phyloP scores from a whole-genome alignment of 2,113 vertebrate genomes.

The Zosterops borbonicus region DNA sequence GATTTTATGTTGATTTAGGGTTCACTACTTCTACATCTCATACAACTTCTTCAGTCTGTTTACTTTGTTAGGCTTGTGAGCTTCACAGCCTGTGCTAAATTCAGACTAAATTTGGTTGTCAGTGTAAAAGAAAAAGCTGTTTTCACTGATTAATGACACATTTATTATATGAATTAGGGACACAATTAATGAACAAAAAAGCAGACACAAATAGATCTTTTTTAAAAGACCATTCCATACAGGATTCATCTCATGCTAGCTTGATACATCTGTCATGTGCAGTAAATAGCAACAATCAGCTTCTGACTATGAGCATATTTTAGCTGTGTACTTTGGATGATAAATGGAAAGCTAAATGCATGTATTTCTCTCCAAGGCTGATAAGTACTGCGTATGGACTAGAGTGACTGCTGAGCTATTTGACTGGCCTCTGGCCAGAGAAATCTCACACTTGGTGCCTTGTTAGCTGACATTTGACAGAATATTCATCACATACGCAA shows the following conservation, averaged over 20 bases:
- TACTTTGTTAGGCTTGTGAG: background rate
- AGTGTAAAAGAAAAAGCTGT: background rate
- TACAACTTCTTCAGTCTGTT: background rate
- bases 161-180: background rate
- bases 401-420: background rate
- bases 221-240: background rate
- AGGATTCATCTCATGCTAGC: background rate
- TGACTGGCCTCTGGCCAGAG: background rate
- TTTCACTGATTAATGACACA: background rate
- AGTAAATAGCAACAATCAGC: background rate
- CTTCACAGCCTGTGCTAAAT: background rate
- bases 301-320: background rate
- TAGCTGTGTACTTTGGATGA: background rate
- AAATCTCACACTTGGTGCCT: background rate
- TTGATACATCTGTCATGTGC: background rate
- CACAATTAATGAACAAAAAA: background rate
- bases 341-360: background rate
- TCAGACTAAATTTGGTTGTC: background rate
- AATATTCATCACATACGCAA: background rate
- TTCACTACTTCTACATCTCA: background rate
- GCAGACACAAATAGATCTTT: background rate
- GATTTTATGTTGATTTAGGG: background rate
- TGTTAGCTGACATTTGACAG: background rate
- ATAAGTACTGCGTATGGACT: background rate
- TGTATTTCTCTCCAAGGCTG: background rate